Evolutionary conservation across 2,113 vertebrate genomes (phyloP).

Genomic region (Anolis carolinensis): DNA sequence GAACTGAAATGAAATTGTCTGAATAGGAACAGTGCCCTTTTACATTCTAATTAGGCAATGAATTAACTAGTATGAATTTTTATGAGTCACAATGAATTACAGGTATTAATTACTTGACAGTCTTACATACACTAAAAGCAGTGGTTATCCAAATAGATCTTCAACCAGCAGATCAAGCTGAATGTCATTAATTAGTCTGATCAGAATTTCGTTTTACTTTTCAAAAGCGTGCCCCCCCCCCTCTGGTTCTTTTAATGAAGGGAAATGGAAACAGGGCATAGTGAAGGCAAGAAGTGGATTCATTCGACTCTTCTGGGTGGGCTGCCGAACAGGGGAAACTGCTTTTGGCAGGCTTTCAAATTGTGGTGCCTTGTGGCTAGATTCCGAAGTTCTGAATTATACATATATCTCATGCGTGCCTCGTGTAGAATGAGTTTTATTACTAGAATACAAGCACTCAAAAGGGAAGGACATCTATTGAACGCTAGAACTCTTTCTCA

Average conservation of each 20-base stretch:
- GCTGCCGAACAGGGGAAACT: conserved; percentile 17
- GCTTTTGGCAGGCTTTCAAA: background rate
- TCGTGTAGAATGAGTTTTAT: conserved; percentile 29
- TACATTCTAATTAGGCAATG: conserved; percentile 61
- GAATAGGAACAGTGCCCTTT: conserved; percentile 44
- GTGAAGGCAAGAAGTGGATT: background rate
- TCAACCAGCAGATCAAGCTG: background rate
- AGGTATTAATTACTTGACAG: conserved; percentile 57
- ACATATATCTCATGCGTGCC: conserved; percentile 15
- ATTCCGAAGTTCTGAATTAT: background rate
- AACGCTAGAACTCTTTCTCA: background rate
- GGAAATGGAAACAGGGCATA: conserved; percentile 12
- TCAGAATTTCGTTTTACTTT: conserved; percentile 20
- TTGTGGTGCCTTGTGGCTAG: background rate
- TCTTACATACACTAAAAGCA: conserved; percentile 40
- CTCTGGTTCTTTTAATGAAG: conserved; percentile 19
- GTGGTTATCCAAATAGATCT: conserved; percentile 39
- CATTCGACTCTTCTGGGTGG: conserved; percentile 4
- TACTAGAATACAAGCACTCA: background rate
- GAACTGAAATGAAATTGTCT: conserved; percentile 49
- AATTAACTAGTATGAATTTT: conserved; percentile 60
- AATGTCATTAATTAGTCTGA: conserved; percentile 30
- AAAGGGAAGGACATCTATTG: background rate
- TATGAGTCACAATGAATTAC: conserved; percentile 61
- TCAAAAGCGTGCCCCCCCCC: background rate